Evolutionary conservation across 2,888 invertebrate genomes (phyloP), one percentile per base, ranked within the genome.

Genomic region (Sarcophaga carnaria): DNA sequence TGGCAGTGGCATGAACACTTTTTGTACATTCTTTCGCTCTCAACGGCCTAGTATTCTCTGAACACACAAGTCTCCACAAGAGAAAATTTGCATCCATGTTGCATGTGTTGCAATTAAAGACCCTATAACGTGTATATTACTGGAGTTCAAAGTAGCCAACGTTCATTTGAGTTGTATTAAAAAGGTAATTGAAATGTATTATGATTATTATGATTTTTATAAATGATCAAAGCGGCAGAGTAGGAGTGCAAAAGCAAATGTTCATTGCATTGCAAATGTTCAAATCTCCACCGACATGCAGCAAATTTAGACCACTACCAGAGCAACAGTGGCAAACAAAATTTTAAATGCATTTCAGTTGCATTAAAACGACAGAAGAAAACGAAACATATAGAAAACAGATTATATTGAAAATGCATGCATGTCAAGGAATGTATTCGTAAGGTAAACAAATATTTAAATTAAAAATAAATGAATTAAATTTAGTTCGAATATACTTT

Each of bases 171-270:
- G 22, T 63, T n/a, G 67, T 85, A 78, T 77, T 54, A 54, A 82
- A 87, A 89, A 89, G 90, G 89, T 92, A 92, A 92, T 92, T 93
- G 93, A 92, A 92, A 93, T 92, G 93, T 93, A 92, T 92, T 92
- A 91, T 92, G 92, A 92, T 92, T 92, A 17, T 14, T 14, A 91
- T 91, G 83, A 83, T 83, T 78, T 64, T 85, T 91, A 91, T 87
- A 87, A 84, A 84, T 81, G 81, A 79, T 82, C n/a, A 54, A n/a
- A 22, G 66, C 63, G 47, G 25, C 47, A 54, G 22, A 70, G 66
- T 25, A 49, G 71, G 66, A 84, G 71, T 84, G 63, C 25, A 80
- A 76, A 66, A 80, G 70, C 88, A 88, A 69, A 78, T 71, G 54
- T 54, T 54, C 54, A 54, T 37, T 37, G 8, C 66, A 76, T 79